Evolutionary conservation across 2,888 invertebrate genomes (phyloP).

Genomic region (Drosophila acutilabella): DNA sequence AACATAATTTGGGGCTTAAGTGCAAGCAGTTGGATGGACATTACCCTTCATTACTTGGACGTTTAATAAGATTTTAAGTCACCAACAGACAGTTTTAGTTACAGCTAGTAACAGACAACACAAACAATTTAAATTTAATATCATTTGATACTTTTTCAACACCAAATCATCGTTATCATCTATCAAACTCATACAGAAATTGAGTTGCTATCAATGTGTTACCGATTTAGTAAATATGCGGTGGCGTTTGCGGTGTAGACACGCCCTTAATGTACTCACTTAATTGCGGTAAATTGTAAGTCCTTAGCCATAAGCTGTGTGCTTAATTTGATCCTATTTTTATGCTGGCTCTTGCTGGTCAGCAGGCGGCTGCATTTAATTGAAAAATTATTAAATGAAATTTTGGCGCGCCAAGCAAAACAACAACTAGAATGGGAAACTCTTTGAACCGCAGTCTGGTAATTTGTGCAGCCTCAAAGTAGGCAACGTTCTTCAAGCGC

Average conservation of each 20-base stretch:
- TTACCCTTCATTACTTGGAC: conserved; percentile 47
- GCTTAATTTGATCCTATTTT: conserved; percentile 39
- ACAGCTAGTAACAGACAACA: too few relatives aligned
- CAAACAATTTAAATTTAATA: too few relatives aligned
- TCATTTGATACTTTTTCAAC: too few relatives aligned
- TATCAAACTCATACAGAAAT: not conserved
- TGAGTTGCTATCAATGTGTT: conserved; percentile 2
- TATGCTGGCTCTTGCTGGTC: conserved; percentile 38
- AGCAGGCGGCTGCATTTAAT: conserved; percentile 75
- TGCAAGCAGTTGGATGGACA: not conserved
- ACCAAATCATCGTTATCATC: not conserved
- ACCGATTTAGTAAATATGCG: not conserved
- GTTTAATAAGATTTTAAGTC: conserved; percentile 80
- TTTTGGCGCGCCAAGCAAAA: conserved; percentile 48
- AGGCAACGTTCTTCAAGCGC: conserved; percentile 44
- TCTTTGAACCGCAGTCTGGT: conserved; percentile 32
- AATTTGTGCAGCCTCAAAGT: conserved; percentile 50
- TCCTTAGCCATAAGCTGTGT: conserved; percentile 30
- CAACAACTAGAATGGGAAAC: conserved; percentile 29
- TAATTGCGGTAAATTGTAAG: conserved; percentile 75
- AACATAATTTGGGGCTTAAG: conserved; percentile 5
- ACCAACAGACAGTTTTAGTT: conserved; percentile 46
- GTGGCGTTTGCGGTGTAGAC: conserved; percentile 15
- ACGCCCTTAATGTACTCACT: conserved; percentile 51
- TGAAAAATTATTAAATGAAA: conserved; percentile 78